Conservation (phyloP, 2,797 vertebrate species). For the Tolypeutes matacus region DNA sequence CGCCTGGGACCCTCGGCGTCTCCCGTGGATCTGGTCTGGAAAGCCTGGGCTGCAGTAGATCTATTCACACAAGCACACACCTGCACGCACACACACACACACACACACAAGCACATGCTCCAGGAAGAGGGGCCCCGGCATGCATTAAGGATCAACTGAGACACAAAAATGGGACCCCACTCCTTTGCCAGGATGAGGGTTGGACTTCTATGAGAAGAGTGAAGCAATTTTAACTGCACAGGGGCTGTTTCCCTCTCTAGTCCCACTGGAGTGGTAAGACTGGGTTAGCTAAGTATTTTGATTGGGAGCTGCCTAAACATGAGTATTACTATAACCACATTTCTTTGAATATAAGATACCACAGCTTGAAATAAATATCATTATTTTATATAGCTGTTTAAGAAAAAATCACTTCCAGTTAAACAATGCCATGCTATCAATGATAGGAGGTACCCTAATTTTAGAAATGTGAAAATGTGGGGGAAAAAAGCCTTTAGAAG, state of each 20-base stretch:
- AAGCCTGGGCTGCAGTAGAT: not conserved
- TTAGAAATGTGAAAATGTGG: not conserved
- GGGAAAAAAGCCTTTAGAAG: not conserved
- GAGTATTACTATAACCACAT: too few relatives aligned
- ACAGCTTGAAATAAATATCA: not conserved
- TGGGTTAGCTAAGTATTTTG: not conserved
- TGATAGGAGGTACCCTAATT: not conserved
- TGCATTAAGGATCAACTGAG: not conserved
- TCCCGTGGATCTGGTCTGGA: not conserved
- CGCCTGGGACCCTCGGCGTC: not conserved
- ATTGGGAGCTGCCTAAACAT: too few relatives aligned
- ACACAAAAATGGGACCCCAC: not conserved
- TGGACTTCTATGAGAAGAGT: not conserved
- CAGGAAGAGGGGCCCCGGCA: not conserved
- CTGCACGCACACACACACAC: not conserved
- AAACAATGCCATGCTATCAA: not conserved
- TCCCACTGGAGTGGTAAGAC: not conserved
- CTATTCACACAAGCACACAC: not conserved
- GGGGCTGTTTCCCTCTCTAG: not conserved
- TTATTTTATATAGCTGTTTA: not conserved
- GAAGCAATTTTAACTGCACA: not conserved
- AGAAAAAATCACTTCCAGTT: not conserved
- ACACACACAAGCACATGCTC: not conserved
- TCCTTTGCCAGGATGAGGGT: not conserved
- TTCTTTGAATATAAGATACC: not conserved